phyloP scores from a whole-genome alignment of 2,113 vertebrate genomes.

The Podarcis muralis region DNA sequence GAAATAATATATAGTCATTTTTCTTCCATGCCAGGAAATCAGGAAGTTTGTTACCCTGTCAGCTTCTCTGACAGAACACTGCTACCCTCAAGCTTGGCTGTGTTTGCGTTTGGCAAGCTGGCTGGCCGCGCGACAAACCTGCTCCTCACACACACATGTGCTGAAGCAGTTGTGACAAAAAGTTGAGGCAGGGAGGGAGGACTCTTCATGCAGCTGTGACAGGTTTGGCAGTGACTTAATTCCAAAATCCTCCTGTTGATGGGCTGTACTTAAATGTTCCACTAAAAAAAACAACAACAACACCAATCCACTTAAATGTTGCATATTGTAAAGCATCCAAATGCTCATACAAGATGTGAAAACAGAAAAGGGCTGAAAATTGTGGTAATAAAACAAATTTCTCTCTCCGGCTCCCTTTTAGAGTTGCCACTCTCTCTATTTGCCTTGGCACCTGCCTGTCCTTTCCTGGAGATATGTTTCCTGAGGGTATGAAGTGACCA shows the following conservation, averaged over 20 bases:
- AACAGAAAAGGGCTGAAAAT: not conserved
- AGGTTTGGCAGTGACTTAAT: not conserved
- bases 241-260: not conserved
- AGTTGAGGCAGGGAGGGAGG: not conserved
- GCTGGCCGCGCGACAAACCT: not conserved
- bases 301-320: not conserved
- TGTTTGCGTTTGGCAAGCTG: not conserved
- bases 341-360: not conserved
- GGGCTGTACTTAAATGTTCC: not conserved
- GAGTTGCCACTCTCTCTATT: accelerated
- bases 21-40: slow-evolving; percentile 29
- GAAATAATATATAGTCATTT: not conserved
- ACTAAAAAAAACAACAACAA: slow-evolving; percentile 4
- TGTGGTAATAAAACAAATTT: not conserved
- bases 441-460: slow-evolving; percentile 20
- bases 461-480: not conserved
- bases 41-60: slow-evolving; percentile 1
- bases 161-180: not conserved
- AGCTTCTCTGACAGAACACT: not conserved
- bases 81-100: not conserved
- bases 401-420: not conserved
- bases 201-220: not conserved
- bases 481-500: slow-evolving; percentile 8
- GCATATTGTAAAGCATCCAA: not conserved
- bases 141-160: not conserved